Base-by-base conservation (phyloP, 1,140 invertebrate genomes). In the Tyrophagus putrescentiae region DNA sequence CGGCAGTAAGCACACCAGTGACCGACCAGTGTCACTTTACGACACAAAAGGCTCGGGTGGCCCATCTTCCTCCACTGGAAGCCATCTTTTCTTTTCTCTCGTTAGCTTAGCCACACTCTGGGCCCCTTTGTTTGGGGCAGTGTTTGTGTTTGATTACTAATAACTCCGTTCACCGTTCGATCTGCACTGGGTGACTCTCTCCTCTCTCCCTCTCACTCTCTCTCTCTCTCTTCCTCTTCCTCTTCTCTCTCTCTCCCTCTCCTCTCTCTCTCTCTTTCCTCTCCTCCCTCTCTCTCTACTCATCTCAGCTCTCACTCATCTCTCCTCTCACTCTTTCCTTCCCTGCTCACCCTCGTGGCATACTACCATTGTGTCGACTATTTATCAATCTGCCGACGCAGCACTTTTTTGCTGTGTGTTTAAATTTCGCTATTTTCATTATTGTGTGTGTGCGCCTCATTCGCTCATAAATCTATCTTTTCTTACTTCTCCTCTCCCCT, bases 71-170 rank as follows among this genome's bases (percentile, higher is more conserved):
- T n/a, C n/a, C n/a, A n/a, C n/a, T n/a, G n/a, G n/a, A n/a, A n/a
- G n/a, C n/a, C n/a, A n/a, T n/a, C n/a, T n/a, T n/a, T n/a, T n/a
- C n/a, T n/a, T n/a, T n/a, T 39, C 36, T 13, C 36, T 39, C 36
- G 36, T 39, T 39, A 39, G n/a, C n/a, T n/a, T n/a, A n/a, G n/a
- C n/a, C n/a, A n/a, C n/a, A n/a, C n/a, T n/a, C n/a, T n/a, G n/a
- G n/a, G n/a, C n/a, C n/a, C n/a, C n/a, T n/a, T n/a, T n/a, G n/a
- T n/a, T n/a, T n/a, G n/a, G n/a, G 7, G 23, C 23, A 48, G 21
- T 48, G 45, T 48, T 48, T 48, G 45, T 48, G 45, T 48, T 48
- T 48, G 45, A 48, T 48, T 48, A 48, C 45, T 48, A 48, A 48
- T 48, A 48, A 48, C 45, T 21, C 31, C 21, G 7, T n/a, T n/a